Base-by-base conservation (phyloP, 1,140 invertebrate species). In the Trichomalopsis sarcophagae region DNA sequence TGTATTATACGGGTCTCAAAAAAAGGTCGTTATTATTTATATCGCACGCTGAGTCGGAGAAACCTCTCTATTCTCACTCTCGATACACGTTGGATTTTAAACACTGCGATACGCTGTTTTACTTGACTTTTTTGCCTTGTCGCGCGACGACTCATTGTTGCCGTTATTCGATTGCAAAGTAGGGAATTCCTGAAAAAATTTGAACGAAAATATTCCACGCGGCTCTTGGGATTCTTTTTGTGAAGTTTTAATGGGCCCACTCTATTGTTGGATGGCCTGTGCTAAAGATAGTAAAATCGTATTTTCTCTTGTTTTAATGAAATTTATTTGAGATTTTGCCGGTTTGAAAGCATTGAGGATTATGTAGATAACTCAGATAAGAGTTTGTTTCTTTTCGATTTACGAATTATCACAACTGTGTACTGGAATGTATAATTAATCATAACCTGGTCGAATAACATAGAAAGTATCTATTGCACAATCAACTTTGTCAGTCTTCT, bases 11-110 rank as follows among this genome's bases (percentile, higher is more conserved):
- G 55, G 55, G 55, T 7, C 6, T 62, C 55, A 21, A 62, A 62
- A 62, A 62, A 62, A 62, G 55, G 17, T 62, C 55, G 55, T 62
- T 62, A 62, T 62, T 62, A 62, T 62, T 62, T 62, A 62, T 62
- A 62, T 21, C 55, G 21, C 55, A 62, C 21, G 21, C 17, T 17
- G 55, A 62, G 21, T 62, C 5, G 55, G 55, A 62, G 55, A 62
- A 62, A 62, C 55, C 55, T 62, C 17, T 62, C 55, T 62, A 62
- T 62, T 62, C 17, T 21, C 55, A 62, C 55, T 62, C 7, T 62
- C 55, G 55, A 62, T 62, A 62, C 21, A 14, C 27, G 27, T 62
- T 21, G 55, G 11, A n/a, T 62, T 62, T 62, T 6, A 62, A 21
- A 62, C 17, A 62, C 17, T 7, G 17, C 17, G 55, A 62, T 17